A percentile compares a stretch with the other conserved stretches of the same genome.
Conservation (phyloP, 2,797 vertebrate species). For the Microctenopoma steveboyesi region DNA sequence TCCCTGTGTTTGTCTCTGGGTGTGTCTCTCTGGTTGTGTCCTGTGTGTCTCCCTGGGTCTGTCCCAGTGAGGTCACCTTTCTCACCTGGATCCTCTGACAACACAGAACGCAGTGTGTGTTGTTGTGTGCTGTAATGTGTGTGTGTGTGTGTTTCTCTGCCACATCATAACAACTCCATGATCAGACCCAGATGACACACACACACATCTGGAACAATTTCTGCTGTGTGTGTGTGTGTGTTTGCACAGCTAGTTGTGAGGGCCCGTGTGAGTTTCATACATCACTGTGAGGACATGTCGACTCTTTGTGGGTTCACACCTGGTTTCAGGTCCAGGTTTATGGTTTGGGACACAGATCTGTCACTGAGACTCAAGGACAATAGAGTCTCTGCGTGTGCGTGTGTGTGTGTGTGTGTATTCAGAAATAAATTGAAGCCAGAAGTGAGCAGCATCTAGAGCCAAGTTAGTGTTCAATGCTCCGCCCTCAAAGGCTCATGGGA, state of each 20-base stretch:
- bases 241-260: background rate
- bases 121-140: constrained; percentile 34
- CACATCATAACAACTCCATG: constrained; percentile 84
- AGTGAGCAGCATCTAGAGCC: constrained; percentile 77
- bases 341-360: too few relatives aligned
- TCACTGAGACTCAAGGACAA: background rate
- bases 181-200: constrained; percentile 83
- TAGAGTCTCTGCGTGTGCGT: constrained; percentile 15
- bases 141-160: constrained; percentile 66
- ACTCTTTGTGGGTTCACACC: background rate
- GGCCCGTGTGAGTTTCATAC: background rate
- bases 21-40: too few relatives aligned
- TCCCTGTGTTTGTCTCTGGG: too few relatives aligned
- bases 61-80: too few relatives aligned
- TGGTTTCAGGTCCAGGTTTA: too few relatives aligned
- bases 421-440: constrained; percentile 90
- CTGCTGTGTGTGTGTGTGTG: background rate
- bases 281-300: background rate
- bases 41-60: too few relatives aligned
- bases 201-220: background rate
- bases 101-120: background rate
- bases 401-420: constrained; percentile 62
- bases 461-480: constrained; percentile 77
- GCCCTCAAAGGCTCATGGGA: constrained; percentile 82
- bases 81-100: too few relatives aligned